Base-by-base conservation (phyloP, 2,888 invertebrate species). In the Spatulosminthurus flaviceps region DNA sequence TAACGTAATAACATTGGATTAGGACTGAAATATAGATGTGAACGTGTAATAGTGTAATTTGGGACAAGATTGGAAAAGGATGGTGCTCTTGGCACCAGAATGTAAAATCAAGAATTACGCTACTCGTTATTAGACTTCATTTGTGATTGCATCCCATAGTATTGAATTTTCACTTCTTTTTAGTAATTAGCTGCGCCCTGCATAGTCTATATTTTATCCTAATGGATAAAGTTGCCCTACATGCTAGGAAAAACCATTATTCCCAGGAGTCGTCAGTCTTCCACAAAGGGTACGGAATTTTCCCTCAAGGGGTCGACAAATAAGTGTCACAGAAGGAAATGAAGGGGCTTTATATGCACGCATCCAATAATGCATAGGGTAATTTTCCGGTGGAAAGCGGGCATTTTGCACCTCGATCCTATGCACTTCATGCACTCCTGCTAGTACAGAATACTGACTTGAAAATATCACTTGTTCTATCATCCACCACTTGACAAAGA, bases 241-340 rank as follows among this genome's bases (percentile, higher is more conserved):
- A 51, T 51, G n/a, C 16, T 11, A 19, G 51, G 51, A 13, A 51
- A n/a, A 13, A 51, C 19, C n/a, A 51, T 13, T 51, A 51, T n/a
- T n/a, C n/a, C n/a, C 16, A 2, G 16, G 19, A 11, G 51, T 19
- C n/a, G 51, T 51, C 51, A 51, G 51, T 1, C 51, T n/a, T 2
- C 16, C 5, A 1, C 5, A 51, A 51, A 51, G 51, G 51, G 51
- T 51, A 51, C 51, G 9, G 4, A 4, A 19, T 51, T 51, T 51
- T 51, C 51, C 51, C 51, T 51, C 51, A n/a, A 51, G 51, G n/a
- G 16, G 51, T 51, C 51, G 51, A 51, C 51, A 51, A 51, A 51
- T 51, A 51, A 11, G 2, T 51, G 51, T 51, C 51, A 51, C 19
- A 51, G 19, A 2, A 51, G 34, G 34, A 34, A 34, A 34, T 34